Evolutionary conservation across 2,113 vertebrate species (phyloP), one percentile per base, ranked within the genome.

Genomic region (Brachirus orientalis): DNA sequence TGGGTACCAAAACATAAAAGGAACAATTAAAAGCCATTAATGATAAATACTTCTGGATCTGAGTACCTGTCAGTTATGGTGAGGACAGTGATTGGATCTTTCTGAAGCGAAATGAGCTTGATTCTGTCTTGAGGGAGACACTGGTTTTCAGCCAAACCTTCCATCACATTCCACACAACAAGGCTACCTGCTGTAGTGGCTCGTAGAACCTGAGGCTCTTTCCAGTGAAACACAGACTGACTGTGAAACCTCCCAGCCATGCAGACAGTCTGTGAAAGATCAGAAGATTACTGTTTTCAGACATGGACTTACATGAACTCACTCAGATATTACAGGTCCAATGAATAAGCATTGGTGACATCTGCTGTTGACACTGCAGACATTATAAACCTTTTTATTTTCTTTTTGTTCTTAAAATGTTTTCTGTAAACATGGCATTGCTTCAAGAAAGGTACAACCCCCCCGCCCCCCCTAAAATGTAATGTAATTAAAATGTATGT

Each of bases 221-320:
- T 88, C 46, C 88, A 90, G 55, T 96, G 94, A 67, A 98, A 98
- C 75, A 92, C 68, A 0, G 96, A 94, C 84, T 94, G 95, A 80
- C 89, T 95, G 33, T 95, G 90, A 46, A 52, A 71, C 58, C 93
- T 92, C 69, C 94, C 93, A 0, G 17, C 19, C 16, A 87, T 89
- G 61, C 68, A 88, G 87, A 94, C 92, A 1, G 90, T 94, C 94
- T 95, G 80, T 17, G 11, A 46, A 9, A 13, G 1, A 14, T 46
- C 17, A 43, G 46, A 63, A 28, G 13, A 45, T 1, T 17, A 1
- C 4, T 10, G 4, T 43, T 43, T 28, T 28, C 28, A 28, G 28
- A 28, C 1, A 28, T 28, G 28, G 2, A 28, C 28, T 28, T 6
- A 28, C 28, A 28, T 28, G 28, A 28, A 28, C 28, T 28, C 28